Base-by-base conservation (phyloP, 2,888 invertebrate genomes). In the Eupithecia centaureata region DNA sequence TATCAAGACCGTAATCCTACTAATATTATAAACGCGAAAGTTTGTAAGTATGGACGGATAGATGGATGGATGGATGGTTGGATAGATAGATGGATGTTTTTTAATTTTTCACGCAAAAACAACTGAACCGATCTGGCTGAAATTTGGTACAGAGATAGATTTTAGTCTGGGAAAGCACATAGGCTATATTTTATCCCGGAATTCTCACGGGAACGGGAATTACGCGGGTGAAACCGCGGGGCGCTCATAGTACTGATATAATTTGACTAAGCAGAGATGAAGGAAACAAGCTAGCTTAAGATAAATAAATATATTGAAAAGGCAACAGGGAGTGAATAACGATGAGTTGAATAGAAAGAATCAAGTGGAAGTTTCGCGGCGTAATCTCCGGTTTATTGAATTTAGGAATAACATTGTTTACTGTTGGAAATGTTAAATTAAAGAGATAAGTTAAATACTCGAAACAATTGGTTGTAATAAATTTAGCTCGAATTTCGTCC, bases 181-280 rank as follows among this genome's bases (percentile, higher is more conserved):
- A n/a, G n/a, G n/a, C n/a, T n/a, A n/a, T n/a, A n/a, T n/a, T n/a
- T n/a, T n/a, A n/a, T n/a, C n/a, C n/a, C n/a, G n/a, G n/a, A n/a
- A n/a, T n/a, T n/a, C n/a, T n/a, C n/a, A n/a, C n/a, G n/a, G n/a
- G n/a, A n/a, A n/a, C n/a, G n/a, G n/a, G n/a, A n/a, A n/a, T n/a
- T n/a, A n/a, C n/a, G n/a, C n/a, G n/a, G n/a, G n/a, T n/a, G n/a
- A n/a, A n/a, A n/a, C n/a, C n/a, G n/a, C n/a, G n/a, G n/a, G n/a
- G n/a, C n/a, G n/a, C n/a, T n/a, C n/a, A n/a, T n/a, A n/a, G n/a
- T 10, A 22, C 22, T 18, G 2, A 42, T 42, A 18, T 42, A 47
- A 47, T 28, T 56, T 56, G 15, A 69, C 65, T 67, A 52, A 42
- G 56, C 61, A 65, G 62, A 61, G 42, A 63, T 72, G 61, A 59